phyloP scores from a whole-genome alignment of 2,797 vertebrate species.

The Otolemur crassicaudatus region DNA sequence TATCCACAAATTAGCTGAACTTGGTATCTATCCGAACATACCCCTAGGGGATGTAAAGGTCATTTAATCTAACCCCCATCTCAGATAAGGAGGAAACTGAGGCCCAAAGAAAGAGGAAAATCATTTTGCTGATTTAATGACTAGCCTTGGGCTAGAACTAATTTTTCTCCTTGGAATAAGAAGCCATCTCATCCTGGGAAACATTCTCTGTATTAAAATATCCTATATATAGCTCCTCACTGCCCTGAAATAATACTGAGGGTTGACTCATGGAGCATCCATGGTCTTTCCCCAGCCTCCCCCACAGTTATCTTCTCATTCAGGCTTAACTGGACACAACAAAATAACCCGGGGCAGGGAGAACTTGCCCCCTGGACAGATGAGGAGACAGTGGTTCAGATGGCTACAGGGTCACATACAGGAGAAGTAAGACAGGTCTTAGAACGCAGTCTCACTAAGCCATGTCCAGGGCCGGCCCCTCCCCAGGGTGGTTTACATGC shows the following conservation, averaged over 20 bases:
- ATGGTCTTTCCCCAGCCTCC: background rate
- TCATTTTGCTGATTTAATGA: slow-evolving; percentile 18
- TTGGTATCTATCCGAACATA: background rate
- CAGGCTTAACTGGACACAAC: background rate
- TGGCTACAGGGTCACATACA: background rate
- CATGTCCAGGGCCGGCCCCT: background rate
- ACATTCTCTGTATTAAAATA: slow-evolving; percentile 7
- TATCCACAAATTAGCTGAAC: background rate
- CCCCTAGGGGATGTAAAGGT: background rate
- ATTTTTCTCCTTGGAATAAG: slow-evolving; percentile 46
- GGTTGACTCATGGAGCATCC: background rate
- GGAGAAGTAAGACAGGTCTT: background rate
- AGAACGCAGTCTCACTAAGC: background rate
- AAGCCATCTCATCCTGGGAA: background rate
- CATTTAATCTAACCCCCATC: slow-evolving; percentile 3
- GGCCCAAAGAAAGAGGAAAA: background rate
- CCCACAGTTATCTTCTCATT: background rate
- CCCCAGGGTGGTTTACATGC: background rate
- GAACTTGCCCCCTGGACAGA: background rate
- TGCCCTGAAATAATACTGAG: background rate
- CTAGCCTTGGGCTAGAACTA: slow-evolving; percentile 23
- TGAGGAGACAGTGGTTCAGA: background rate
- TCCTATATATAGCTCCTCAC: background rate
- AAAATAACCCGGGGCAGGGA: background rate
- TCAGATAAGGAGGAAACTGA: slow-evolving; percentile 57